phyloP scores from a whole-genome alignment of 2,113 vertebrate species.

The Arvicanthis niloticus region DNA sequence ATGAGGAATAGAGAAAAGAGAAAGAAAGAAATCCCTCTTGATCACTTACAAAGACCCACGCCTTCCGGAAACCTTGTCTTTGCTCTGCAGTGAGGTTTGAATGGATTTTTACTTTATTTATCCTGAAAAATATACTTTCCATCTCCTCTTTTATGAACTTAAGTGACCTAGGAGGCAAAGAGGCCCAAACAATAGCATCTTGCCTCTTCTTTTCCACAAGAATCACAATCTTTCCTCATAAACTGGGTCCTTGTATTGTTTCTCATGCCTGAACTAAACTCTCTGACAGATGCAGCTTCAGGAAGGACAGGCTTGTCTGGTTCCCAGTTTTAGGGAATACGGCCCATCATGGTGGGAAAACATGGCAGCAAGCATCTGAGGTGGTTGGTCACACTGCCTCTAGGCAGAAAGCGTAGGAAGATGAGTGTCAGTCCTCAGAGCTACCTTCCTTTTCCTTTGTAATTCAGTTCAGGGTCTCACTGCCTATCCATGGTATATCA shows the following conservation, averaged over 20 bases:
- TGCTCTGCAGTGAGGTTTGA: not conserved
- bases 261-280: no score
- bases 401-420: not conserved
- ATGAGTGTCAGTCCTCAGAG: no score
- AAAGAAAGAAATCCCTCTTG: not conserved
- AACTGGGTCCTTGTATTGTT: not conserved
- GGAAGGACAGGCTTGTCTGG: not conserved
- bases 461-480: not conserved
- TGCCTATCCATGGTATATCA: no score
- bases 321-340: not conserved
- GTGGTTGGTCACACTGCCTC: not conserved
- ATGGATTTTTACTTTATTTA: not conserved
- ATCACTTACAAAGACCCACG: not conserved
- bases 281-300: not conserved
- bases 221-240: not conserved
- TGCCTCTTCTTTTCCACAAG: not conserved
- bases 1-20: slow-evolving; percentile 1
- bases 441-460: not conserved
- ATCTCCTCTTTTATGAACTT: not conserved
- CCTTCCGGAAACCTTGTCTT: not conserved
- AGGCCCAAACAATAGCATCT: not conserved
- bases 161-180: not conserved
- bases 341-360: not conserved
- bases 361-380: not conserved
- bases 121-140: not conserved